Evolutionary conservation across 2,113 vertebrate species (phyloP), one percentile per base, ranked within the genome.

Genomic region (Lepidothrix coronata): DNA sequence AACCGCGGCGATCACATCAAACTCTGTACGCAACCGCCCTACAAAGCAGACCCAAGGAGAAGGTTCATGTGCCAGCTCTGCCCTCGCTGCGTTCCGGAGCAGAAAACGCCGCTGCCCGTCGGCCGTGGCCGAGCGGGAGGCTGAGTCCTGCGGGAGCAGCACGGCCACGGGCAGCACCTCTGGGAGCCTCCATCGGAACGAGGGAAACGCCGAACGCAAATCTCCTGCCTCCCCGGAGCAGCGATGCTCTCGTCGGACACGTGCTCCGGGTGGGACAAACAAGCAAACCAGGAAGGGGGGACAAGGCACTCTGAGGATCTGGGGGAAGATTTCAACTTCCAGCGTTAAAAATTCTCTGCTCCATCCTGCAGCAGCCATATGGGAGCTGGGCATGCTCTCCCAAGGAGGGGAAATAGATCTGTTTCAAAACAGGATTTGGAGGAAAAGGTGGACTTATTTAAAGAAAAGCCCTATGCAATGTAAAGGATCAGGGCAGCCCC

Each of bases 81-180:
- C 2, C 4, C 13, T 67, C 20, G 0, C 57, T 1, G 46, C 13
- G 0, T 2, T 44, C 49, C 2, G 8, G 1, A 25, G 66, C 75
- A n/a, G 4, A 41, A 39, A 46, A 5, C 1, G 1, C 5, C 2
- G 11, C 19, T 41, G 77, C 31, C 8, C 4, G 0, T 1, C 5
- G 21, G 61, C 73, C 16, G 0, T 1, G 9, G 39, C 24, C 5
- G 25, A 35, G 37, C 1, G 1, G 27, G 67, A 46, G 39, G 52
- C 25, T 37, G 48, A 12, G 16, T 31, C n/a, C 70, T 27, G 52
- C 3, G 4, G 73, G 55, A 39, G 46, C 67, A 44, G 55, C 55
- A 3, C n/a, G 12, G 51, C 72, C 19, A 3, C 46, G 1, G 58
- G 79, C 48, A 74, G 49, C 85, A 28, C 59, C 54, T 3, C 0